Percentiles rank a stretch among this genome's conserved stretches.
Conservation (phyloP, 2,797 vertebrate species). For the Distichodus sexfasciatus region DNA sequence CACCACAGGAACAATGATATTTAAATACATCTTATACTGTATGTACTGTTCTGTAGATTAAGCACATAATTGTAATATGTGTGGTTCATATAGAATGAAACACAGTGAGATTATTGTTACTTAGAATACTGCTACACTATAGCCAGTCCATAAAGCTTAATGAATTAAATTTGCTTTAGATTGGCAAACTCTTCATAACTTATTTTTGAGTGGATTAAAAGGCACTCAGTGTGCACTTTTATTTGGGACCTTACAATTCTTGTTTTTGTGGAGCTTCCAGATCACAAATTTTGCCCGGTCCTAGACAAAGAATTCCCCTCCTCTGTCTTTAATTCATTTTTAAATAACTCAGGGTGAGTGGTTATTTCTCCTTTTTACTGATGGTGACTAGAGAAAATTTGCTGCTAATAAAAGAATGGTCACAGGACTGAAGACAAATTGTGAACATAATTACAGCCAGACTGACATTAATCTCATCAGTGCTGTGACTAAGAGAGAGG, state of each 20-base stretch:
- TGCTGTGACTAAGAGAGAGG: constrained; percentile 46
- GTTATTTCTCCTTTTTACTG: constrained; percentile 23
- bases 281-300: not conserved
- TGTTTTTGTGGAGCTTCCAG: not conserved
- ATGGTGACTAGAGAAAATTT: constrained; percentile 34
- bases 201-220: not conserved
- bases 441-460: constrained; percentile 43
- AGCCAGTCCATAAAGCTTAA: too few relatives aligned
- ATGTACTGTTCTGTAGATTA: too few relatives aligned
- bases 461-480: constrained; percentile 57
- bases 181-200: too few relatives aligned
- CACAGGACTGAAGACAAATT: constrained; percentile 39
- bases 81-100: too few relatives aligned
- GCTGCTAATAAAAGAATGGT: constrained; percentile 42
- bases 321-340: not conserved
- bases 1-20: too few relatives aligned
- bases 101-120: too few relatives aligned
- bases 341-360: constrained; percentile 12
- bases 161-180: too few relatives aligned
- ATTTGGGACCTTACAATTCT: not conserved
- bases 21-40: too few relatives aligned
- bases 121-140: too few relatives aligned
- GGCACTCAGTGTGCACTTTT: not conserved
- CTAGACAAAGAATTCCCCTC: not conserved
- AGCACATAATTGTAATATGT: too few relatives aligned